phyloP scores from a whole-genome alignment of 2,113 vertebrate species.

The Dasyornis broadbenti region DNA sequence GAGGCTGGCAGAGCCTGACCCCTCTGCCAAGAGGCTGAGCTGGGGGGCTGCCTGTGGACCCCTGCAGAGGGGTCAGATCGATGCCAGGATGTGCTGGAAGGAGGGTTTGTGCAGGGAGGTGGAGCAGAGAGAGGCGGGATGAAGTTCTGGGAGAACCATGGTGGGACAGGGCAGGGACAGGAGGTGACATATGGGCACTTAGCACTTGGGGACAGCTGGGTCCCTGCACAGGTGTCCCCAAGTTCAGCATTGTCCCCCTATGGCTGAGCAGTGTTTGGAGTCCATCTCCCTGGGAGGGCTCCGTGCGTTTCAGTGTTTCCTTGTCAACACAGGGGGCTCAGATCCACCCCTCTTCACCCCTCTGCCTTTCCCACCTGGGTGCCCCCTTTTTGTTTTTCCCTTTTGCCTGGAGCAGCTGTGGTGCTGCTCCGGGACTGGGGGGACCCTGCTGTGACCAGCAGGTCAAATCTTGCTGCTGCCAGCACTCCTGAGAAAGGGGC shows the following conservation, averaged over 20 bases:
- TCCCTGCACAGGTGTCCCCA: rapidly evolving
- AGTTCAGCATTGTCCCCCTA: background rate
- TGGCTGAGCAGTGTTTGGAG: background rate
- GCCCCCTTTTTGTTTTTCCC: no score
- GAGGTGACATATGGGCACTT: background rate
- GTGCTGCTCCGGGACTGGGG: background rate
- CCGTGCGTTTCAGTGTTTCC: rapidly evolving
- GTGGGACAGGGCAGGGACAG: background rate
- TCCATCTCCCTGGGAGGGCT: rapidly evolving
- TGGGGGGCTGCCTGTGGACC: background rate
- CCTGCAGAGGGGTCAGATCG: background rate
- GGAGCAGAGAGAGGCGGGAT: rapidly evolving
- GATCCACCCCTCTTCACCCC: background rate
- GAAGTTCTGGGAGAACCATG: rapidly evolving
- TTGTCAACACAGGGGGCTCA: rapidly evolving
- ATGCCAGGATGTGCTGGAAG: rapidly evolving
- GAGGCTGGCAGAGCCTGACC: background rate
- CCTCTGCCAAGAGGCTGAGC: background rate
- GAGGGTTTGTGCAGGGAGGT: background rate
- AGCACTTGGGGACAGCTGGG: background rate
- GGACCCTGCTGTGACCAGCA: background rate
- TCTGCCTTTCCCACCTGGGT: background rate
- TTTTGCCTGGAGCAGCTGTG: background rate
- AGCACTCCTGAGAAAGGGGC: background rate
- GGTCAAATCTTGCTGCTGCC: background rate